Evolutionary conservation across 1,140 invertebrate species (phyloP), one percentile per base, ranked within the genome.

Genomic region (Drosophila sp.): DNA sequence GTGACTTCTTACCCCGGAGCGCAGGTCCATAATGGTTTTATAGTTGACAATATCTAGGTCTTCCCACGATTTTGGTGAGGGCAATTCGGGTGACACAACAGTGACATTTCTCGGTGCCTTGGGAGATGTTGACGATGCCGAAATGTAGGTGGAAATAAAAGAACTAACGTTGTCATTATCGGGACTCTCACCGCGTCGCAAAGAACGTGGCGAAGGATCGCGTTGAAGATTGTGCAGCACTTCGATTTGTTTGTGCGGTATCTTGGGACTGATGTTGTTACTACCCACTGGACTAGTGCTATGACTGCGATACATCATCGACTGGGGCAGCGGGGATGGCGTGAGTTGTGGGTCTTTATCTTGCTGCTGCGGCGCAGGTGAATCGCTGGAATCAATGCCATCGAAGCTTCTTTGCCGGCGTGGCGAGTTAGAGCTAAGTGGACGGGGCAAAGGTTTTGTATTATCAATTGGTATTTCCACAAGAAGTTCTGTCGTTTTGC

Each of bases 191-290:
- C 23, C 64, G 7, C 68, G 76, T 4, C 72, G 55, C 7, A 70
- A 25, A 0, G 92, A 90, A 5, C 92, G 86, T 0, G 93, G 93
- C 3, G 93, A 94, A 0, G 93, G 93, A 87, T 93, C 83, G 0
- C 93, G 79, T 75, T 94, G 93, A 44, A 95, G 90, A 81, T 95
- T 95, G 73, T 95, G 94, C 11, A 95, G 90, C 3, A 95, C 93
- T 78, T 95, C 94, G 6, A 95, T 94, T 84, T 94, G 93, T 60
- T 93, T 94, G 75, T 95, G 94, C 11, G 92, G 76, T 35, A 93
- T 81, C 55, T 92, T 90, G 5, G 93, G 93, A 72, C 93, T 93
- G 25, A 93, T 91, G 11, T 64, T 85, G 25, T 92, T 92, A 70
- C 93, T 93, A 17, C 93, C 93, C 0, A 92, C 92, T 29, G 93